A percentile compares a stretch with the other conserved stretches of the same genome.
Evolutionary conservation across 2,888 invertebrate species (phyloP).

Genomic region (Orchestes rusci): DNA sequence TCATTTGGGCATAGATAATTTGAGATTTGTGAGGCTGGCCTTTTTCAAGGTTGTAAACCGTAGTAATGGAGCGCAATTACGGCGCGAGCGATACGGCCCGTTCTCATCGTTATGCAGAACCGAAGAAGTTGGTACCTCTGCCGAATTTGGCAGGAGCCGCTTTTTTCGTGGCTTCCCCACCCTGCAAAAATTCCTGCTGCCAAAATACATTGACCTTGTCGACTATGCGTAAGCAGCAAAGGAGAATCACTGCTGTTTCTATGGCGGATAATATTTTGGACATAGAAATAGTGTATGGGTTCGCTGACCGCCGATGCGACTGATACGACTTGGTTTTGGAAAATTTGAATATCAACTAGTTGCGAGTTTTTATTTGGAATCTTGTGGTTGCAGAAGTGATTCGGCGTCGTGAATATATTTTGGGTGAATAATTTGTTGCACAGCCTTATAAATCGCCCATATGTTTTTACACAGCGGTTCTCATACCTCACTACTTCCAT

Average conservation of each 20-base stretch:
- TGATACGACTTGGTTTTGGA: too few relatives aligned
- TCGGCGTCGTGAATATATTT: too few relatives aligned
- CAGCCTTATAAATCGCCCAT: too few relatives aligned
- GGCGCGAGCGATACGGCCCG: constrained; percentile 12
- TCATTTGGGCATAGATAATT: too few relatives aligned
- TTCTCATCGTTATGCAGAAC: constrained; percentile 24
- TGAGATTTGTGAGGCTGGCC: too few relatives aligned
- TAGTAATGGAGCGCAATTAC: constrained; percentile 14
- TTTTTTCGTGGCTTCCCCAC: constrained; percentile 22
- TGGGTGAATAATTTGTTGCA: too few relatives aligned
- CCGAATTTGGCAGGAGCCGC: constrained; percentile 25
- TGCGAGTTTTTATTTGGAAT: too few relatives aligned
- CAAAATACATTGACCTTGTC: constrained; percentile 27
- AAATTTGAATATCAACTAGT: too few relatives aligned
- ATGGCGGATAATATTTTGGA: constrained; percentile 16
- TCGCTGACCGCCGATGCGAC: constrained; percentile 15
- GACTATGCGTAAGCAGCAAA: constrained; percentile 20
- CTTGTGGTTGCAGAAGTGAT: too few relatives aligned
- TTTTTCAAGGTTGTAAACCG: background rate
- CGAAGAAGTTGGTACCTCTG: constrained; percentile 19
- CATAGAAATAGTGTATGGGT: constrained; percentile 20
- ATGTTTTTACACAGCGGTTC: too few relatives aligned
- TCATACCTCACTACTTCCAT: too few relatives aligned
- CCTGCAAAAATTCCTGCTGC: constrained; percentile 22
- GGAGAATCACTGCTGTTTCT: constrained; percentile 15